Evolutionary conservation across 2,888 invertebrate species (phyloP).

Genomic region (Labia minor): DNA sequence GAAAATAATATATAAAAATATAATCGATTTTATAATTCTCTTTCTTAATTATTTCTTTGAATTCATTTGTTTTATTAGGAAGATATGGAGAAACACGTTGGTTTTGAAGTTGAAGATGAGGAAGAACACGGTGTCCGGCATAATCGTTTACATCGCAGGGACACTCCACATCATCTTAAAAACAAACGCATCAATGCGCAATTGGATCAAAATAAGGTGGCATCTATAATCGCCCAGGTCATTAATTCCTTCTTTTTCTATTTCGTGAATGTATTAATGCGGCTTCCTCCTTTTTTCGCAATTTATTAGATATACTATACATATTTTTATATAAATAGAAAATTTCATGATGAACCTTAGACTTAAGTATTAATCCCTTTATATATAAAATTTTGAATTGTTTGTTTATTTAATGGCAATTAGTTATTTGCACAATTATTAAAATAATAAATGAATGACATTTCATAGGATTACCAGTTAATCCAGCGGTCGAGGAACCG

Average conservation of each 20-base stretch:
- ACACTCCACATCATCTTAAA: slow-evolving; percentile 98
- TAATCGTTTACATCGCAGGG: slow-evolving; percentile 71
- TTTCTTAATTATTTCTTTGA: slow-evolving; percentile 21
- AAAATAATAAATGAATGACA: too few relatives aligned
- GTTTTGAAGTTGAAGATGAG: slow-evolving; percentile 47
- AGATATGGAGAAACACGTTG: slow-evolving; percentile 50
- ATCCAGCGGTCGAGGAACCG: too few relatives aligned
- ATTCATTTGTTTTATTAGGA: slow-evolving; percentile 28
- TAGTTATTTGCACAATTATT: too few relatives aligned
- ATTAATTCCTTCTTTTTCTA: slow-evolving; percentile 28
- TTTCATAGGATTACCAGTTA: too few relatives aligned
- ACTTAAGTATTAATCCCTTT: too few relatives aligned
- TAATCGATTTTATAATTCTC: slow-evolving; percentile 31
- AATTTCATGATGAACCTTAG: too few relatives aligned
- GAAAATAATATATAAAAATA: slow-evolving; percentile 24
- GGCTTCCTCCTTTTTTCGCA: background rate
- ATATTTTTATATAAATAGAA: too few relatives aligned
- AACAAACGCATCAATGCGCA: slow-evolving; percentile 79
- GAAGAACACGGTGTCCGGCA: slow-evolving; percentile 44
- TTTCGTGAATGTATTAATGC: background rate
- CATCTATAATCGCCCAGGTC: slow-evolving; percentile 59
- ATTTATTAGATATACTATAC: too few relatives aligned
- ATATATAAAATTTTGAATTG: slow-evolving; percentile 14
- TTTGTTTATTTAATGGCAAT: background rate
- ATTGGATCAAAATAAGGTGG: slow-evolving; percentile 58